phyloP scores from a whole-genome alignment of 2,113 vertebrate genomes.

The Ailuropoda melanoleuca region DNA sequence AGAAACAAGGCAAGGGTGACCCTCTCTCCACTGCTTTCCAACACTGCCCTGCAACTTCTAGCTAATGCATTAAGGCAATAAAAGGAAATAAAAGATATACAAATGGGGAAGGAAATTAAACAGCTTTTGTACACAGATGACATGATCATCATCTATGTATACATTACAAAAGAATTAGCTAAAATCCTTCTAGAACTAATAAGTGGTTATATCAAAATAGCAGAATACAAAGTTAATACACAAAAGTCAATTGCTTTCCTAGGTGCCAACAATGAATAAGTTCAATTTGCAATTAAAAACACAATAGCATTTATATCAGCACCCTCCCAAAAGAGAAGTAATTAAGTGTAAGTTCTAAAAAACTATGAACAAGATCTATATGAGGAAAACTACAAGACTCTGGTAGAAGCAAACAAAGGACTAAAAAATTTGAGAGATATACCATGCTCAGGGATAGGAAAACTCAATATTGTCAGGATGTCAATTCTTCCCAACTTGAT shows the following conservation, averaged over 20 bases:
- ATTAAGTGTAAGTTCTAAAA: not conserved
- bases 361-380: not conserved
- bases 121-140: not conserved
- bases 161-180: not conserved
- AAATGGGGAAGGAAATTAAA: conserved; percentile 16
- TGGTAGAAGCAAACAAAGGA: not conserved
- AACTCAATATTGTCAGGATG: not conserved
- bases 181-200: not conserved
- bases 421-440: not conserved
- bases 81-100: not conserved
- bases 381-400: not conserved
- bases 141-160: not conserved
- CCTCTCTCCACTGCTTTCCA: not conserved
- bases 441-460: not conserved
- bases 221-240: not conserved
- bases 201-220: not conserved
- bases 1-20: not conserved
- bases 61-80: not conserved
- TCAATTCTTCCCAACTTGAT: not conserved
- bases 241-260: not conserved
- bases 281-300: not conserved
- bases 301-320: not conserved
- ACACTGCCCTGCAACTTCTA: not conserved
- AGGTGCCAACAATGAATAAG: not conserved
- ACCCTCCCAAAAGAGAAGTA: not conserved